Evolutionary conservation across 64 coral and sea anemone genomes (phyloP), one percentile per base, ranked within the genome.

Genomic region (Catalaphyllia jardinei): DNA sequence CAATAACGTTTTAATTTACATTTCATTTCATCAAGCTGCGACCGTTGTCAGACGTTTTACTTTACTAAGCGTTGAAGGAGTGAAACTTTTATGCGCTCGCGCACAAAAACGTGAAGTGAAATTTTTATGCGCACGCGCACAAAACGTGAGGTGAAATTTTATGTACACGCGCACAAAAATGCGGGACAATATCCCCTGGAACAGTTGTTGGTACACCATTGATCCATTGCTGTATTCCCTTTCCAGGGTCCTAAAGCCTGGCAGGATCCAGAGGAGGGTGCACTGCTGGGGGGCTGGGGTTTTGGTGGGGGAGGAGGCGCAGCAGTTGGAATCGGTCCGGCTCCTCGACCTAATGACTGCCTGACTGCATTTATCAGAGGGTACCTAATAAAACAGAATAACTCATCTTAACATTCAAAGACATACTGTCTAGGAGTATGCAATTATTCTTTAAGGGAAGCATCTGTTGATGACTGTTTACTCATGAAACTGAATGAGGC

Each of bases 361-460:
- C 87, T 93, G 65, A 96, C 94, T 15, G 87, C 80, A 67, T 87
- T 93, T 17, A 96, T 93, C 55, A 96, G 33, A 12, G 94, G 94
- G 62, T 90, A 93, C 31, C 81, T 85, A 17, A 71, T 8, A 65
- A 11, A 25, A 71, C 31, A 22, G 31, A 57, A 59, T 7, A 30
- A 60, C 18, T 46, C 42, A 46, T 46, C 7, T 46, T 46, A 46
- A 46, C 42, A 46, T 3, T 46, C 42, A 46, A 46, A 46, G 42
- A 46, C 42, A 4, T 46, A 29, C n/a, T 57, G 54, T 57, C 3
- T 16, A 16, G 54, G 54, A 14, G 15, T 57, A 57, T 3, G 6
- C 42, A 46, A 46, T 46, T 46, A 4, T 46, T 8, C 7, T 46
- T 46, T 46, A 5, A 46, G 42, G 42, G 7, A 46, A 5, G 42